Evolutionary conservation across 2,888 invertebrate genomes (phyloP).

Genomic region (Hecatera dysodea): DNA sequence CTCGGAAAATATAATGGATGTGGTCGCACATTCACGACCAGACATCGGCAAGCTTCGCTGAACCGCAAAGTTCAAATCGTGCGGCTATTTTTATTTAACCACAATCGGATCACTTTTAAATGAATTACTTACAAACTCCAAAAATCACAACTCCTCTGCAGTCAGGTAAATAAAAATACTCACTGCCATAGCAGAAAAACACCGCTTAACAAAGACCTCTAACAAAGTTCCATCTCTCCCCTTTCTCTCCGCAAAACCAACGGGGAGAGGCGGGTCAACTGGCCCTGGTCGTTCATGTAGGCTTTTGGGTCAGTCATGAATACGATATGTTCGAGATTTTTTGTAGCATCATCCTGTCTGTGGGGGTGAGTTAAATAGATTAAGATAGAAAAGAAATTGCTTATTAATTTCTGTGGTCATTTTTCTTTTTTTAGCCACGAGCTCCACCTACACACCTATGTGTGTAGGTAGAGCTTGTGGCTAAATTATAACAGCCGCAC

Average conservation of each 20-base stretch:
- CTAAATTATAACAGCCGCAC: no score
- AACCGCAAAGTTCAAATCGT: no score
- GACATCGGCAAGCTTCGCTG: no score
- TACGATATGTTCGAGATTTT: conserved; percentile 74
- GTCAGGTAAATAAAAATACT: conserved; percentile 19
- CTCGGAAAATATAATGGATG: no score
- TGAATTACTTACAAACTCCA: not conserved
- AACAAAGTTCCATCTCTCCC: conserved; percentile 55
- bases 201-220: conserved; percentile 68
- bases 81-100: no score
- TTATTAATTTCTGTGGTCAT: conserved; percentile 34
- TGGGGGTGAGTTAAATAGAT: conserved; percentile 70
- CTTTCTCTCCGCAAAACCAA: conserved; percentile 40
- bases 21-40: no score
- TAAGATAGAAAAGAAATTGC: conserved; percentile 59
- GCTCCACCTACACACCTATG: no score
- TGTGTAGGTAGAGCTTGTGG: no score
- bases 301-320: conserved; percentile 79
- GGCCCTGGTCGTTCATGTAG: conserved; percentile 72
- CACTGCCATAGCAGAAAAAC: conserved; percentile 65
- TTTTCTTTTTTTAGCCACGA: conserved; percentile 35
- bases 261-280: conserved; percentile 59
- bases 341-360: conserved; percentile 68
- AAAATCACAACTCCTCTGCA: not conserved
- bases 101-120: no score